phyloP scores from a whole-genome alignment of 2,113 vertebrate species.

The Connochaetes taurinus region DNA sequence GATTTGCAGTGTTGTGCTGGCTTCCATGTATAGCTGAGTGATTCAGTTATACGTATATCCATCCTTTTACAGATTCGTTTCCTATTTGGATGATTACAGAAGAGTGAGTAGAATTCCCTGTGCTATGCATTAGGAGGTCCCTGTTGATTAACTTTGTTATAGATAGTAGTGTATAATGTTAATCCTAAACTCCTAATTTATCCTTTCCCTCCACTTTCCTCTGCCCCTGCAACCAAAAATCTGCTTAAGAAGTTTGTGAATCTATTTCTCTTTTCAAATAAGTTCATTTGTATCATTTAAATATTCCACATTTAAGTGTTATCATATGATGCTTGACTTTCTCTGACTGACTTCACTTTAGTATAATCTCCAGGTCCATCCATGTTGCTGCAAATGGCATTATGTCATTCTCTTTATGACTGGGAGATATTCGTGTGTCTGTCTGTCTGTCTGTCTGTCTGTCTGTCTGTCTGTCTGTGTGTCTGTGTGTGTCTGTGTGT shows the following conservation, averaged over 20 bases:
- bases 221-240: neutral
- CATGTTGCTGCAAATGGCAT: neutral
- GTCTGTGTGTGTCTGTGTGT: neutral
- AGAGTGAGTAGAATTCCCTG: neutral
- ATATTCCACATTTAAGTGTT: neutral
- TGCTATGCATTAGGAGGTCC: neutral
- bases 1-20: neutral
- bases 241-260: neutral
- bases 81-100: neutral
- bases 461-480: too few relatives aligned
- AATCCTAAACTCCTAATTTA: neutral
- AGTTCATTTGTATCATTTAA: neutral
- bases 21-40: neutral
- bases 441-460: too few relatives aligned
- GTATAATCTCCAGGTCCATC: neutral
- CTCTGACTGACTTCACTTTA: neutral
- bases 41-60: neutral
- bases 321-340: neutral
- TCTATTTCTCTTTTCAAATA: neutral
- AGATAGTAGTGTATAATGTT: neutral
- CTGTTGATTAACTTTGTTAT: neutral
- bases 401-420: neutral
- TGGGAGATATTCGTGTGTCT: neutral
- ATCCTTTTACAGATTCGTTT: neutral
- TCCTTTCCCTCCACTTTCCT: neutral